Base-by-base conservation (phyloP, 2,113 vertebrate species). In the Chauna torquata region DNA sequence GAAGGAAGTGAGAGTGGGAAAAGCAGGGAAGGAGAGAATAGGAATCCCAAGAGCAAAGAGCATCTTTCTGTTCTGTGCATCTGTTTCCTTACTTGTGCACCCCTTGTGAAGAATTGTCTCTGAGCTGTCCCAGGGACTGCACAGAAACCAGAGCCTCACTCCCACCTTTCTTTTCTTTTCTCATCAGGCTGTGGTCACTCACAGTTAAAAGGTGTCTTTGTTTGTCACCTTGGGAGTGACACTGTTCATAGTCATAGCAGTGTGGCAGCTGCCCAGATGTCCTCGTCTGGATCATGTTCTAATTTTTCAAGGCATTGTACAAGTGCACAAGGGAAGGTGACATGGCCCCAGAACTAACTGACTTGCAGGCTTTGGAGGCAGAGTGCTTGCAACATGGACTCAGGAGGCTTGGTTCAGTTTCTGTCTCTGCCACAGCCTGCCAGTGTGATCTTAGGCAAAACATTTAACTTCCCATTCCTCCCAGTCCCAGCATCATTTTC, bases 121-220 rank as follows among this genome's bases (percentile, higher is more conserved):
- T 52, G 92, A 75, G 57, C 86, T 0, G 0, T 61, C 44, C 69
- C 0, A 0, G 44, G 27, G 57, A 64, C 54, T 0, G 1, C 4
- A 3, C 25, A 58, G 77, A 61, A 79, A 65, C 30, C 1, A 2
- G 72, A 82, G 9, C 40, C 25, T 71, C 1, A 1, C 34, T 71
- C 65, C 58, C 15, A 14, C 36, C 69, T 25, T 52, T 52, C 50
- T 52, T 52, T 52, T 52, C 23, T 34, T 84, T 81, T 71, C 52
- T 69, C 1, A 5, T 65, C 76, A n/a, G 55, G 2, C 30, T 6
- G 16, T 76, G 55, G 47, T 50, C 77, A 58, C 70, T 76, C 75
- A 16, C 30, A 45, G n/a, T 49, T 32, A 44, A 64, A 76, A 85
- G 18, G 36, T 65, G 19, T 27, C 52, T 95, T 79, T 71, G 17